Conservation (phyloP, 2,797 vertebrate genomes). For the Champsocephalus esox region DNA sequence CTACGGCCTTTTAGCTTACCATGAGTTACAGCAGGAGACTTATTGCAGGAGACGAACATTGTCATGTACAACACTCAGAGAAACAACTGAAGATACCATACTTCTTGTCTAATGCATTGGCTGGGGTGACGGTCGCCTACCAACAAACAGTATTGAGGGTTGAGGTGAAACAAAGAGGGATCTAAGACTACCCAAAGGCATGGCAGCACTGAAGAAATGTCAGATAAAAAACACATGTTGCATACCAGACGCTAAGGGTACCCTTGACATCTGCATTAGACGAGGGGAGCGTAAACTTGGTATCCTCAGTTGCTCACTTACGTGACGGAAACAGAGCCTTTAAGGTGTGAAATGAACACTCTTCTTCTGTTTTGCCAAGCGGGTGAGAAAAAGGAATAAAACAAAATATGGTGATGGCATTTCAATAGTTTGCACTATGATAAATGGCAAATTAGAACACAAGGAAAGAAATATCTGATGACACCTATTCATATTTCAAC, state of each 20-base stretch:
- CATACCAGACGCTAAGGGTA: slow-evolving; percentile 85
- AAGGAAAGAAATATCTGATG: slow-evolving; percentile 76
- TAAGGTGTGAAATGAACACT: slow-evolving; percentile 99
- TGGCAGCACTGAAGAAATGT: slow-evolving; percentile 61
- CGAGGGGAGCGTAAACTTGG: slow-evolving; percentile 85
- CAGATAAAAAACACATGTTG: slow-evolving; percentile 63
- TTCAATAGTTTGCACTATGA: slow-evolving; percentile 86
- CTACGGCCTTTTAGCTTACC: slow-evolving; percentile 90
- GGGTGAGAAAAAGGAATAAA: slow-evolving; percentile 95
- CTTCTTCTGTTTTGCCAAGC: slow-evolving; percentile 99
- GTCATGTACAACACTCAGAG: slow-evolving; percentile 92
- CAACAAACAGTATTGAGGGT: slow-evolving; percentile 47
- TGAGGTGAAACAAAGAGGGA: slow-evolving; percentile 42
- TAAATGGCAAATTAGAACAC: slow-evolving; percentile 81
- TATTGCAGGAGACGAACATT: slow-evolving; percentile 88
- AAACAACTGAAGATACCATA: slow-evolving; percentile 99
- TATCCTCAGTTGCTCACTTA: slow-evolving; percentile 99
- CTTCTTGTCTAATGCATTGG: slow-evolving; percentile 89
- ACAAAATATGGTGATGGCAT: slow-evolving; percentile 93
- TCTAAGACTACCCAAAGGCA: slow-evolving; percentile 43
- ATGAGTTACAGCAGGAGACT: slow-evolving; percentile 94
- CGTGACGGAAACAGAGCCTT: slow-evolving; percentile 99
- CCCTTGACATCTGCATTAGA: slow-evolving; percentile 91
- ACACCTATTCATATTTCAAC: slow-evolving; percentile 79
- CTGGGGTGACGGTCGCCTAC: slow-evolving; percentile 62